Evolutionary conservation across 2,888 invertebrate genomes (phyloP).

Genomic region (Dolomedes plantarius): DNA sequence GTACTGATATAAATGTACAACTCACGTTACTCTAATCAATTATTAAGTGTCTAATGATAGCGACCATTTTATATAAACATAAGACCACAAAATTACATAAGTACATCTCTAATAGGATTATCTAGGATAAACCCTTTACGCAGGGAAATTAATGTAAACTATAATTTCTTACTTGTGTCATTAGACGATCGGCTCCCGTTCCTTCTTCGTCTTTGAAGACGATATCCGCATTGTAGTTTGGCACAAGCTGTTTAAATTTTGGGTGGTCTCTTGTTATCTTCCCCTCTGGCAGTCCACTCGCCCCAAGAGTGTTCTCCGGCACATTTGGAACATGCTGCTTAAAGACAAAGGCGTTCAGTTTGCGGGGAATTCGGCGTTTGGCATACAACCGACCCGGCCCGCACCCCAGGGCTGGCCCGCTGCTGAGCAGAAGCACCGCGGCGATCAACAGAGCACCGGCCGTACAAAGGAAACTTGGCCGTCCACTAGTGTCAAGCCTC

Average conservation of each 20-base stretch:
- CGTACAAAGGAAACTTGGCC: conserved; percentile 2
- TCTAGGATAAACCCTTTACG: too few relatives aligned
- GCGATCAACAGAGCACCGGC: neutral
- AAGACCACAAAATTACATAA: too few relatives aligned
- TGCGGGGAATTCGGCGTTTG: conserved; percentile 86
- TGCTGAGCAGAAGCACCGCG: conserved; percentile 74
- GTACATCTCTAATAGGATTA: too few relatives aligned
- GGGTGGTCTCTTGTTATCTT: conserved; percentile 88
- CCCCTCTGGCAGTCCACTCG: conserved; percentile 93
- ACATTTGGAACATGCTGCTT: conserved; percentile 98
- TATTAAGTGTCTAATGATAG: too few relatives aligned
- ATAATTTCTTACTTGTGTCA: conserved; percentile 99
- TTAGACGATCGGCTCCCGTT: conserved; percentile 95
- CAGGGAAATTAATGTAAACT: too few relatives aligned
- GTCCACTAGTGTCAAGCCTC: neutral
- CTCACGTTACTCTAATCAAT: too few relatives aligned
- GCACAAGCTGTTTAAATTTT: conserved; percentile 93
- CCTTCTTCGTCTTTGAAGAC: conserved; percentile 98
- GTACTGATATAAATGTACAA: too few relatives aligned
- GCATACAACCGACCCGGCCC: conserved; percentile 91
- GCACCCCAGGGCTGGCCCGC: conserved; percentile 79
- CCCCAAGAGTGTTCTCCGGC: conserved; percentile 91
- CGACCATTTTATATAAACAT: too few relatives aligned
- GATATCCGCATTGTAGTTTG: conserved; percentile 96
- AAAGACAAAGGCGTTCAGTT: conserved; percentile 90